Percentiles rank a stretch among this genome's conserved stretches.
phyloP scores from a whole-genome alignment of 2,113 vertebrate genomes.

The cat (Felis catus) region F.catus_Fca126_mat1.0 CM031415.1:134602501-134603000 shows the following conservation, averaged over 20 bases:
- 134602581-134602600: not conserved
- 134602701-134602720: slow-evolving; percentile 76
- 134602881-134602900: slow-evolving; percentile 40
- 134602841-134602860: slow-evolving; percentile 55
- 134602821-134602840: slow-evolving; percentile 40
- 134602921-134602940: slow-evolving; percentile 53
- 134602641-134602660: slow-evolving; percentile 59
- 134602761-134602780: slow-evolving; percentile 49
- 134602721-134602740: slow-evolving; percentile 55
- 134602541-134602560: not conserved
- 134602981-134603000: not conserved
- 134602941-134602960: not conserved
- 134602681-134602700: slow-evolving; percentile 67
- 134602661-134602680: slow-evolving; percentile 45
- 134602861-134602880: not conserved
- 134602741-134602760: slow-evolving; percentile 48
- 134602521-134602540: not conserved
- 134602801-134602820: slow-evolving; percentile 31
- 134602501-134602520: not conserved
- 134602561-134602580: not conserved
- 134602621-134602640: not conserved
- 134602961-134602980: not conserved
- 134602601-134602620: not conserved
- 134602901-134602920: slow-evolving; percentile 42
- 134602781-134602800: slow-evolving; percentile 58